Evolutionary conservation across 2,797 vertebrate genomes (phyloP), one percentile per base, ranked within the genome.

Genomic region (Clamator glandarius): DNA sequence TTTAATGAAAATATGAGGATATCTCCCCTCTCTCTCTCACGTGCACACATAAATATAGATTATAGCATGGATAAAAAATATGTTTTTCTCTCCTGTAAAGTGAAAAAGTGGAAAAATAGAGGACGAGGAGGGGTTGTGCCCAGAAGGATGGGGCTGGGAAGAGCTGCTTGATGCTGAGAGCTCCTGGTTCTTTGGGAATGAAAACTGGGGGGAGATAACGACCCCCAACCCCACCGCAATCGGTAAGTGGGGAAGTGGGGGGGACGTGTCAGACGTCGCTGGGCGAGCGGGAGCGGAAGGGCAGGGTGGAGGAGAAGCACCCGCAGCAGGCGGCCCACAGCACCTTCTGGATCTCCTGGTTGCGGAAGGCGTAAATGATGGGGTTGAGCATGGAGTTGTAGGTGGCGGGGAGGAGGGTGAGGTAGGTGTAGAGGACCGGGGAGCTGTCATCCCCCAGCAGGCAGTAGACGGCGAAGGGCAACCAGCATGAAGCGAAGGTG

Each of bases 361-460:
- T 99, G 89, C 99, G 97, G 97, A 99, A 98, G 95, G 99, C 99
- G 51, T 99, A 99, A 89, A 99, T 98, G 62, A 99, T 87, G 2
- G 99, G 99, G 94, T 99, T 99, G 87, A 99, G 98, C 97, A 99
- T 96, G 50, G 99, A 99, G 97, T 98, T 98, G 66, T 98, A 98
- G 16, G 99, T 98, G n/a, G 99, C 98, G 0, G 99, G 99, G 63
- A 99, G 98, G 93, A 99, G 78, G 9, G 99, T 99, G 96, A 96
- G 97, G 59, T 99, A 99, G 78, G 99, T 99, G 96, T 98, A 99
- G 75, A 99, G 97, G 17, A 97, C 94, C 0, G 99, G 98, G 75
- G 96, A 98, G 84, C 98, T 98, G 18, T 97, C 96, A 3, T 99
- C 98, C 4, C 98, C 99, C 84, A 99, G 97, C 70, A 99, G 98